These are phyloP conservation scores for Callaeas wilsoni DNA, from an alignment of 2,113 vertebrate species.

Conservation along the genomic window DNA sequence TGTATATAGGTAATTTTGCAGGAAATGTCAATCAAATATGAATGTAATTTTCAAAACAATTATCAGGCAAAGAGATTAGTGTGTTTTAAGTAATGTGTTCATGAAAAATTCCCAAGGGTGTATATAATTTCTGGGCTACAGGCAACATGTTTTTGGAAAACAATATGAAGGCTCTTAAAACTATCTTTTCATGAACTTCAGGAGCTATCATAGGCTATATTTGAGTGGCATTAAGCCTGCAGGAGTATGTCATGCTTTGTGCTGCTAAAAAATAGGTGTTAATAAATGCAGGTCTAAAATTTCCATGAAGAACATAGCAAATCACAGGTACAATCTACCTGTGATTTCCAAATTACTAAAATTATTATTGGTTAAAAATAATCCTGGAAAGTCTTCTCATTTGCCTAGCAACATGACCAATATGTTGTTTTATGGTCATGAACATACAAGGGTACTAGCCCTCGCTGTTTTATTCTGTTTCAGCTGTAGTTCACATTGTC, in stretches of 20 bases:
- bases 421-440: background rate
- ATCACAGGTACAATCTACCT: background rate
- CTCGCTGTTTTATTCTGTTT: background rate
- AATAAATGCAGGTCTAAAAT: background rate
- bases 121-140: background rate
- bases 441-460: background rate
- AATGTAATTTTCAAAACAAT: background rate
- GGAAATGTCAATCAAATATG: background rate
- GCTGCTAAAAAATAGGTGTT: background rate
- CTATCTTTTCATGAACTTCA: background rate
- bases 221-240: background rate
- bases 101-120: background rate
- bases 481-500: background rate
- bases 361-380: background rate
- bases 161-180: background rate
- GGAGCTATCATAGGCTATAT: background rate
- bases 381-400: background rate
- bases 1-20: background rate
- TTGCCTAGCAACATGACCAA: background rate
- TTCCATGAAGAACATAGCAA: background rate
- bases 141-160: background rate
- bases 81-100: background rate
- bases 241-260: background rate
- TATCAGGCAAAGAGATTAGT: background rate
- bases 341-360: background rate